These are phyloP conservation scores for Paradoxurus hermaphroditus DNA, from an alignment of 2,113 vertebrate genomes.

Conservation along the genomic window DNA sequence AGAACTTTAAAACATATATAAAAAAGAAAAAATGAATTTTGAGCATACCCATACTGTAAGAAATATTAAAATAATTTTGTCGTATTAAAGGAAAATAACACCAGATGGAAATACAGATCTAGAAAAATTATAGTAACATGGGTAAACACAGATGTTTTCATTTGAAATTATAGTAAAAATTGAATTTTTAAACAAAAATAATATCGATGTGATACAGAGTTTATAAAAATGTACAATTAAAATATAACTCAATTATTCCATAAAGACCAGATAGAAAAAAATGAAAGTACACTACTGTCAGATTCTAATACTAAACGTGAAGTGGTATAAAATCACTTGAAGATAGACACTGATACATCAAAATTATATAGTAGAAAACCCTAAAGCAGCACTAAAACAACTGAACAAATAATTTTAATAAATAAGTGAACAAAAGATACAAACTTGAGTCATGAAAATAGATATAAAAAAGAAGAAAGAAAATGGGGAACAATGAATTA, in stretches of 20 bases:
- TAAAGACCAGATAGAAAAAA: background rate
- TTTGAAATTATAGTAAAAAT: background rate
- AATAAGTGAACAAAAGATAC: background rate
- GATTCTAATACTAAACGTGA: background rate
- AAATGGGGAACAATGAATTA: background rate
- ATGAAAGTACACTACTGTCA: background rate
- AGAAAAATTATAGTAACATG: background rate
- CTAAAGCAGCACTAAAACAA: background rate
- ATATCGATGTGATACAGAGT: background rate
- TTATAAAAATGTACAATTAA: background rate
- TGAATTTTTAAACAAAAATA: background rate
- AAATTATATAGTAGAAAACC: background rate
- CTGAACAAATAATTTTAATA: background rate
- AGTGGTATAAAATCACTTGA: background rate
- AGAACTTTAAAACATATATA: background rate
- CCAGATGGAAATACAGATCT: background rate
- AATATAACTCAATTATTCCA: background rate
- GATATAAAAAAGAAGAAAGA: background rate
- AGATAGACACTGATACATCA: background rate
- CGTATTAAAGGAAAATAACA: background rate
- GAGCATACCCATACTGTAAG: background rate
- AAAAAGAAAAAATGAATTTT: background rate
- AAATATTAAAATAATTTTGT: background rate
- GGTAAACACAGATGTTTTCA: background rate
- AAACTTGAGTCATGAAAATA: background rate